Evolutionary conservation across 2,888 invertebrate species (phyloP).

Genomic region (Drosophila suboccidentalis): DNA sequence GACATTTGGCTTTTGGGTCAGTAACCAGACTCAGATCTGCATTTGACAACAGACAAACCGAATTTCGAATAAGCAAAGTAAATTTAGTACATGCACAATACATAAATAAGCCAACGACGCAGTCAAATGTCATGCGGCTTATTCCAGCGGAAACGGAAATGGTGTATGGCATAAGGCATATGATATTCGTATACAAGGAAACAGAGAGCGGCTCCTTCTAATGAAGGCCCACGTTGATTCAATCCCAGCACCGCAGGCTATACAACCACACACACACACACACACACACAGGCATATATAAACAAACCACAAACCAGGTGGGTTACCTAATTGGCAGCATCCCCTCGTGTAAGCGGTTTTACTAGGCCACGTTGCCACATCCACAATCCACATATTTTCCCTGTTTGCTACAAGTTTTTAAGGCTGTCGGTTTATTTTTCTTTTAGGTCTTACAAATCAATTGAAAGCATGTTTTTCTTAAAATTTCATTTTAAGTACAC

Average conservation of each 20-base stretch:
- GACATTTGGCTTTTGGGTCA: slow-evolving; percentile 23
- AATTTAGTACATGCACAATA: slow-evolving; percentile 5
- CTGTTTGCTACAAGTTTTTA: slow-evolving; percentile 15
- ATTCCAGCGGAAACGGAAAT: slow-evolving; percentile 56
- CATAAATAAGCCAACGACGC: slow-evolving; percentile 30
- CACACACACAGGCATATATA: slow-evolving; percentile 26
- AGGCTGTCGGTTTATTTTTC: slow-evolving; percentile 20
- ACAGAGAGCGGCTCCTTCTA: slow-evolving; percentile 8
- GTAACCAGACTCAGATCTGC: slow-evolving; percentile 38
- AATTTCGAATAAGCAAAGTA: slow-evolving; percentile 14
- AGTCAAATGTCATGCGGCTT: slow-evolving; percentile 40
- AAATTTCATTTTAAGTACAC: slow-evolving; percentile 53
- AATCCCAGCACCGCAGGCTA: slow-evolving; percentile 21
- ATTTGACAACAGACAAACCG: slow-evolving; percentile 52
- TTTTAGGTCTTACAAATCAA: slow-evolving; percentile 57
- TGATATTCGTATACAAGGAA: background rate
- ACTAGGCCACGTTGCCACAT: slow-evolving; percentile 6
- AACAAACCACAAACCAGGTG: slow-evolving; percentile 57
- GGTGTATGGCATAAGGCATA: slow-evolving; percentile 11
- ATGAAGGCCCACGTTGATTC: slow-evolving; percentile 28
- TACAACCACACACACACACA: slow-evolving; percentile 20
- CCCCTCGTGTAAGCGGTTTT: slow-evolving; percentile 21
- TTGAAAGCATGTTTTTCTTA: slow-evolving; percentile 58
- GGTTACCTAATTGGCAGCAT: slow-evolving; percentile 58
- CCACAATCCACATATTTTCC: slow-evolving; percentile 1